Base-by-base conservation (phyloP, 2,888 invertebrate genomes). In the Drosophila meridionalis region DNA sequence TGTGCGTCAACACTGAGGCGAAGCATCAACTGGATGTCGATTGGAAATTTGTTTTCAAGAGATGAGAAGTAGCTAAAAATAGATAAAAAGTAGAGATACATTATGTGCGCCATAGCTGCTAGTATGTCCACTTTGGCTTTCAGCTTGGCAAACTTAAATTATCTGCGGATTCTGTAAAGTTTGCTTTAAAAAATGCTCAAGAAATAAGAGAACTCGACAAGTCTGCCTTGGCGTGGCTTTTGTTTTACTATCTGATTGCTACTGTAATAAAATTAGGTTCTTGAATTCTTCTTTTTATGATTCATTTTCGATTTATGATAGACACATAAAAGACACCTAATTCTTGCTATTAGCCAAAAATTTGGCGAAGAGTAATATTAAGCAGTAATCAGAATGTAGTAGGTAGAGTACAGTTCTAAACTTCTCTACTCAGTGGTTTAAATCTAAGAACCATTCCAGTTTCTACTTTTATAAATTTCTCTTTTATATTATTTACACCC, bases 11-110 rank as follows among this genome's bases (percentile, higher is more conserved):
- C 76, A 76, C 64, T 52, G 66, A 61, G 59, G 65, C 61, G 68
- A 67, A 64, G 53, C 80, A 80, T 80, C 68, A 57, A 80, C 58
- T 77, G 55, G 81, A 69, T 72, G 71, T 72, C 72, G 76, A 76
- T 66, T 66, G 73, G 66, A 77, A 78, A 80, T 80, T 81, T 81
- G 73, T 59, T 69, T 73, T 67, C 57, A 32, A 52, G 50, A 76
- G 81, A 80, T 73, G 77, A 67, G 58, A 59, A 57, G 64, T 50
- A 55, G 68, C 80, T 69, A 45, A 72, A 62, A 64, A 61, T 43
- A 48, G 53, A 59, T 58, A 57, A 30, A 75, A 60, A 60, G 40
- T 55, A 64, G 34, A 32, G 40, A 70, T 65, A 26, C 47, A 62
- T 57, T 64, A 47, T 36, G 36, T 61, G 40, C 61, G 48, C 38